These are phyloP conservation scores for Caenorhabditis sp. DNA, from an alignment of 2,888 invertebrate genomes.

Conservation along the genomic window DNA sequence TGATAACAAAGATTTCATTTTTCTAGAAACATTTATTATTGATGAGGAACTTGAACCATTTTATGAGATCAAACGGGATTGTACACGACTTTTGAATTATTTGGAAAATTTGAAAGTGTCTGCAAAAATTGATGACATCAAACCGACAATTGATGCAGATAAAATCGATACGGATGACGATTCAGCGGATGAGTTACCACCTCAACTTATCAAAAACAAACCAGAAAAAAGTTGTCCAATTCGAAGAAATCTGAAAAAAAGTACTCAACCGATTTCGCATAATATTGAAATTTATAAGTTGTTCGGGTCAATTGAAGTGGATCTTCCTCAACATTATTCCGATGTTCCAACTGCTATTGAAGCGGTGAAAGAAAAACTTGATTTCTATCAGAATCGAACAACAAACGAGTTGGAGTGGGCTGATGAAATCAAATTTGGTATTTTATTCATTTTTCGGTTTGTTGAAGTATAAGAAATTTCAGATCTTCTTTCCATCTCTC, in stretches of 20 bases:
- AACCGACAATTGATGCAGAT: neutral
- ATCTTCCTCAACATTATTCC: slow-evolving; percentile 41
- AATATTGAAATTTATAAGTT: slow-evolving; percentile 55
- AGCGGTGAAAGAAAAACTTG: slow-evolving; percentile 42
- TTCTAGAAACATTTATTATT: slow-evolving; percentile 33
- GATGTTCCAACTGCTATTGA: slow-evolving; percentile 49
- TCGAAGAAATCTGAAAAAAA: slow-evolving; percentile 18
- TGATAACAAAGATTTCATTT: neutral
- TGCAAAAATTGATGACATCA: slow-evolving; percentile 13
- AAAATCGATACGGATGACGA: slow-evolving; percentile 29
- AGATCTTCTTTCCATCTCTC: slow-evolving; percentile 33
- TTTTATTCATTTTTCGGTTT: neutral
- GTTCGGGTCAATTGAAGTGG: slow-evolving; percentile 53
- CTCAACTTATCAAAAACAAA: slow-evolving; percentile 13
- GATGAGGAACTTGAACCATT: slow-evolving; percentile 62
- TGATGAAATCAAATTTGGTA: slow-evolving; percentile 30
- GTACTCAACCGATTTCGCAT: slow-evolving; percentile 56
- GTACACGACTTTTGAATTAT: slow-evolving; percentile 54
- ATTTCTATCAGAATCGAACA: slow-evolving; percentile 55
- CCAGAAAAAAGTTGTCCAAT: neutral
- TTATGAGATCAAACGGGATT: slow-evolving; percentile 59
- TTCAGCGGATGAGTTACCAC: slow-evolving; percentile 46
- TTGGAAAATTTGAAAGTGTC: slow-evolving; percentile 37
- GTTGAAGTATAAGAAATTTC: neutral
- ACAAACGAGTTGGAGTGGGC: slow-evolving; percentile 54